Base-by-base conservation (phyloP, 2,113 vertebrate species). In the Chaetodon auriga region DNA sequence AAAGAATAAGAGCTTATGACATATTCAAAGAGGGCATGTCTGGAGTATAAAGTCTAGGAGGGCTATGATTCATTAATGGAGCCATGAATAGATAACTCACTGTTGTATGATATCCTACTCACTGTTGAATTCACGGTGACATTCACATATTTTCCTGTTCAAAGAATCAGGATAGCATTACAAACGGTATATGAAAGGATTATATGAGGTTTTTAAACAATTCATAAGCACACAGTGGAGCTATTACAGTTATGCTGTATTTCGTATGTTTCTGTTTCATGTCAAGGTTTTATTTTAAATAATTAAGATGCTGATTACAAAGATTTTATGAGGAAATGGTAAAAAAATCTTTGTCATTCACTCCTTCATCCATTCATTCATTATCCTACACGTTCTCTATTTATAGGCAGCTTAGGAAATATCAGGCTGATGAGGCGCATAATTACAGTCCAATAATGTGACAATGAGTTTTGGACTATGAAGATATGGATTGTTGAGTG, bases 51-150 rank as follows among this genome's bases (percentile, higher is more conserved):
- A 88, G 93, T 94, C 92, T 89, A 51, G 78, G 76, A 79, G 92
- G 87, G 87, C 90, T 90, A 94, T 94, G 87, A 94, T 94, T 94
- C 92, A 94, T 94, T 94, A 91, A 94, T 94, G 93, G 81, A 86
- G 83, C 87, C 82, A 92, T 94, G 91, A 94, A 94, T 93, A 92
- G 75, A 65, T 93, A 92, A 93, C 76, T 84, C 70, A 65, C 81
- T 89, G 91, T 91, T 86, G 86, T 92, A 90, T 60, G 90, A 93
- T 92, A 93, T 90, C 89, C 85, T 87, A 55, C 88, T 89, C 89
- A 41, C 90, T 83, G 84, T 76, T 84, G 89, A 87, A 88, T 89
- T 90, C 89, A 85, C 74, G 25, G 78, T 78, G 86, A 88, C 87
- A 84, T 85, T 87, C 86, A 64, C 82, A 55, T 90, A 77, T 86